Conservation (phyloP, 2,113 vertebrate species). For the Halichoerus grypus region DNA sequence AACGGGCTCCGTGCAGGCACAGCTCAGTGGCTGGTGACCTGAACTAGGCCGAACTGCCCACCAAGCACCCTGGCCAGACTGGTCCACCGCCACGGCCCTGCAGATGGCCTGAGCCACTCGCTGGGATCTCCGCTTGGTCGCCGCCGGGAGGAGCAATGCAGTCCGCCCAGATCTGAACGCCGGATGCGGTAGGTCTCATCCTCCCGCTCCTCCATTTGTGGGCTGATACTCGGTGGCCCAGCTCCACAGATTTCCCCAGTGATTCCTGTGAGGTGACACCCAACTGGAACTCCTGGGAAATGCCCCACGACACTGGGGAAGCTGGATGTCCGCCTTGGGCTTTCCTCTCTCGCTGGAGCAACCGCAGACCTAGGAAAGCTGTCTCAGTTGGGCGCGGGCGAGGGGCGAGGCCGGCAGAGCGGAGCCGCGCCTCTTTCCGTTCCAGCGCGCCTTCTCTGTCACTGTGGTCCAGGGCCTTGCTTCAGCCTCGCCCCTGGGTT, state of each 20-base stretch:
- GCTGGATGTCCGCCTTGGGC: too few species aligned
- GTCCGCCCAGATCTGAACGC: background rate
- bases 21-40: background rate
- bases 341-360: background rate
- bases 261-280: background rate
- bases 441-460: background rate
- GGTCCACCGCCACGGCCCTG: too few species aligned
- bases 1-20: background rate
- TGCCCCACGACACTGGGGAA: background rate
- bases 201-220: background rate
- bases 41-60: background rate
- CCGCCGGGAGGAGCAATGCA: background rate
- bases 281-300: background rate
- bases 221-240: background rate
- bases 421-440: background rate
- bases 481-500: background rate
- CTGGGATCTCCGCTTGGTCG: background rate
- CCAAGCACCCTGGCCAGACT: background rate
- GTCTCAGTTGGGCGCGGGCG: rapidly evolving
- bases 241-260: background rate
- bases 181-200: background rate
- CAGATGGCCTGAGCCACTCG: background rate
- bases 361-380: rapidly evolving
- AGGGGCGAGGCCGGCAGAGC: too few species aligned
- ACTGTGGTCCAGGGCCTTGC: background rate